phyloP scores from a whole-genome alignment of 2,888 invertebrate genomes.

The Apoda limacodes region DNA sequence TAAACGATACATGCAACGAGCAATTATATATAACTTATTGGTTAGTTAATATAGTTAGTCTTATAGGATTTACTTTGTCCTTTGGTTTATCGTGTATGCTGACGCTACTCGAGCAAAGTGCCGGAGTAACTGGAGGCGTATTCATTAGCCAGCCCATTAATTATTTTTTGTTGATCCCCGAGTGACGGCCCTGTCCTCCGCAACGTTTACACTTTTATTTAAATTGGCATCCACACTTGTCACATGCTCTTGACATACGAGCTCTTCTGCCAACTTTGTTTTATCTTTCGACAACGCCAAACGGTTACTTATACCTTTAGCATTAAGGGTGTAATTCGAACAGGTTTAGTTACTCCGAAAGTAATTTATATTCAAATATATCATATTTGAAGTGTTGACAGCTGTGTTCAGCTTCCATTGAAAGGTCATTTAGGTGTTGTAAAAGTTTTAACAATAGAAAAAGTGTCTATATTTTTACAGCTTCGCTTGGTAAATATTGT shows the following conservation, averaged over 20 bases:
- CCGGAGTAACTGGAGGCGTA: constrained; percentile 38
- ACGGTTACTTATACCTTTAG: not conserved
- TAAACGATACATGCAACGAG: too few species aligned
- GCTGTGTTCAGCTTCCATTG: not conserved
- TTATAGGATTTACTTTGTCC: too few species aligned
- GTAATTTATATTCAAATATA: too few species aligned
- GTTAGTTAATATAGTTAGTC: too few species aligned
- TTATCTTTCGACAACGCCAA: too few species aligned
- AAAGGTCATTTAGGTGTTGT: too few species aligned
- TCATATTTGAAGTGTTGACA: not conserved
- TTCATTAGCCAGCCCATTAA: constrained; percentile 60
- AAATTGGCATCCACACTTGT: constrained; percentile 31
- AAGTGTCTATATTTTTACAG: too few species aligned
- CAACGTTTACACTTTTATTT: constrained; percentile 42
- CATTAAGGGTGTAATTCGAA: not conserved
- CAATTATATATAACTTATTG: too few species aligned
- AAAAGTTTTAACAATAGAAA: too few species aligned
- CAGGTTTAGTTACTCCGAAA: not conserved
- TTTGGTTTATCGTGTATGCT: constrained; percentile 17
- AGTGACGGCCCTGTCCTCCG: constrained; percentile 36
- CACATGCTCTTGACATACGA: not conserved
- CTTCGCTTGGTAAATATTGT: too few species aligned
- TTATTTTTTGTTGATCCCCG: constrained; percentile 59
- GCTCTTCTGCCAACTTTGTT: not conserved
- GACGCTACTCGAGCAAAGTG: constrained; percentile 25